Conservation (phyloP, 2,888 invertebrate species). For the Phaedon cochleariae region DNA sequence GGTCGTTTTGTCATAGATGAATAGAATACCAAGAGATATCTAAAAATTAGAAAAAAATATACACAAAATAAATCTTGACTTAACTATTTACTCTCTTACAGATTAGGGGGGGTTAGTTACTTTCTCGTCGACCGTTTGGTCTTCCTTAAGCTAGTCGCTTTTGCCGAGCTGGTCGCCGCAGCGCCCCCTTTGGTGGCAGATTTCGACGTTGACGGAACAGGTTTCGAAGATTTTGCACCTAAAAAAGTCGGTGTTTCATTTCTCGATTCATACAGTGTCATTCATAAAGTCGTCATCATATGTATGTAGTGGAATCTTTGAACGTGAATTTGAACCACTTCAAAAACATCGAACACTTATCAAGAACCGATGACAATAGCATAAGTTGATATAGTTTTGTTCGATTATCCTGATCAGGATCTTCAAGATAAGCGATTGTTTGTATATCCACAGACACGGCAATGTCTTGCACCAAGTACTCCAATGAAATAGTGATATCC, state of each 20-base stretch:
- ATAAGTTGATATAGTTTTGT: too few relatives aligned
- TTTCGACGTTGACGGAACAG: constrained; percentile 36
- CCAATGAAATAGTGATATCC: too few relatives aligned
- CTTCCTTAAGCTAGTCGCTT: constrained; percentile 28
- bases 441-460: too few relatives aligned
- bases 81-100: constrained; percentile 28
- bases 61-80: constrained; percentile 41
- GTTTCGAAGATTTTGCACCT: constrained; percentile 36
- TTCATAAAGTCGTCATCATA: too few relatives aligned
- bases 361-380: too few relatives aligned
- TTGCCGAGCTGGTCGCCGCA: constrained; percentile 24
- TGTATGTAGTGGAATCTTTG: too few relatives aligned
- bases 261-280: too few relatives aligned
- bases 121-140: constrained; percentile 45
- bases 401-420: too few relatives aligned
- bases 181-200: constrained; percentile 28
- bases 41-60: constrained; percentile 44
- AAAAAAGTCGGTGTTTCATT: constrained; percentile 8
- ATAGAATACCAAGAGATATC: constrained; percentile 30
- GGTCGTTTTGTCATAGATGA: constrained; percentile 27
- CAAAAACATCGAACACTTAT: too few relatives aligned
- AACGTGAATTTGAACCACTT: too few relatives aligned
- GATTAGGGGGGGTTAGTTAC: constrained; percentile 36
- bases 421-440: too few relatives aligned
- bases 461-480: too few relatives aligned